phyloP scores from a whole-genome alignment of 2,888 invertebrate genomes.

The Megamerina dolium region DNA sequence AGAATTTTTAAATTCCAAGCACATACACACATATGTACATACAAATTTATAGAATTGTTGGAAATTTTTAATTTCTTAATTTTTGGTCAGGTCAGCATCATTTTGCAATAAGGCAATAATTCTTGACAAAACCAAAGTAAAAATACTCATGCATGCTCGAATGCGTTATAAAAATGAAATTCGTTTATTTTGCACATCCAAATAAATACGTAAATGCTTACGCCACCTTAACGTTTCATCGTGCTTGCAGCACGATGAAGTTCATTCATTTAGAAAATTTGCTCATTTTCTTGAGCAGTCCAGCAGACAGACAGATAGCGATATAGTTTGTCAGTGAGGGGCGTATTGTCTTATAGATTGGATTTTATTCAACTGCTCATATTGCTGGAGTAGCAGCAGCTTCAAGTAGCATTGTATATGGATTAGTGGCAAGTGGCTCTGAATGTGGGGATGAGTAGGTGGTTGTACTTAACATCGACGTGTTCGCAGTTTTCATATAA shows the following conservation, averaged over 20 bases:
- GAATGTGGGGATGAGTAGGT: too few relatives aligned
- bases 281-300: slow-evolving; percentile 28
- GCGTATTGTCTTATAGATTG: too few relatives aligned
- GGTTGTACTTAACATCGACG: too few relatives aligned
- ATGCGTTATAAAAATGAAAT: neutral
- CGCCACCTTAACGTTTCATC: slow-evolving; percentile 9
- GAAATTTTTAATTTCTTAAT: slow-evolving; percentile 44
- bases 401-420: too few relatives aligned
- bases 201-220: slow-evolving; percentile 15
- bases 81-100: slow-evolving; percentile 36
- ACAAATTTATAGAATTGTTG: slow-evolving; percentile 4
- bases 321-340: neutral
- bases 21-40: too few relatives aligned
- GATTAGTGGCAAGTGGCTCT: too few relatives aligned
- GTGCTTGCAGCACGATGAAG: slow-evolving; percentile 22
- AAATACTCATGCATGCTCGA: slow-evolving; percentile 1
- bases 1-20: too few relatives aligned
- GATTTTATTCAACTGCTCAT: too few relatives aligned
- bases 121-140: slow-evolving; percentile 22
- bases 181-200: slow-evolving; percentile 2
- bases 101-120: slow-evolving; percentile 31
- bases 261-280: slow-evolving; percentile 45
- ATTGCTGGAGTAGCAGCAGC: too few relatives aligned
- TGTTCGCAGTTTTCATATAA: slow-evolving; percentile 38
- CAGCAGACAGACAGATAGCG: slow-evolving; percentile 1